These are phyloP conservation scores for Peribatodes rhomboidaria DNA, from an alignment of 2,888 invertebrate species.

Conservation along the genomic window DNA sequence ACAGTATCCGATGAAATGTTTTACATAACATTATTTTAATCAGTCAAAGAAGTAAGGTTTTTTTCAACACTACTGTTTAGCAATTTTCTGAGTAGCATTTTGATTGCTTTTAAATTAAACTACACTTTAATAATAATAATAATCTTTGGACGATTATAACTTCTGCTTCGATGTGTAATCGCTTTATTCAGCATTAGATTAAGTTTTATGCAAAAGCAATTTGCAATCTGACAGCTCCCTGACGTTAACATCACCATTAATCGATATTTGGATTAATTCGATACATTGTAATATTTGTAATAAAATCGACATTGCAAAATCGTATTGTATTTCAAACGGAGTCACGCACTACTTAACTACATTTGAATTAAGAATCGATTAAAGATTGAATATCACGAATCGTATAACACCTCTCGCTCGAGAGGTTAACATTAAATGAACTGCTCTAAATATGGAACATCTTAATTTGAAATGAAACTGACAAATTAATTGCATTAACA, in stretches of 20 bases:
- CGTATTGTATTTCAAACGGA: slow-evolving; percentile 58
- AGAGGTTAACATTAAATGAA: slow-evolving; percentile 45
- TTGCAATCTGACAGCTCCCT: slow-evolving; percentile 31
- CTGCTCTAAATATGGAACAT: slow-evolving; percentile 48
- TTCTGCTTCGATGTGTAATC: background rate
- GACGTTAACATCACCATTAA: slow-evolving; percentile 31
- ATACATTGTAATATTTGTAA: slow-evolving; percentile 52
- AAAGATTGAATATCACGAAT: slow-evolving; percentile 23
- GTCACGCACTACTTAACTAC: slow-evolving; percentile 63
- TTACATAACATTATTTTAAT: too few relatives aligned
- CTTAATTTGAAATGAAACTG: slow-evolving; percentile 50
- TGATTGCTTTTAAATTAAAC: background rate
- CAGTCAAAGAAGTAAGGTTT: too few relatives aligned
- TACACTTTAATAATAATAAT: too few relatives aligned
- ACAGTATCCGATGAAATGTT: too few relatives aligned
- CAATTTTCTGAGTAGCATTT: too few relatives aligned
- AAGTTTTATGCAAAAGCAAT: slow-evolving; percentile 28
- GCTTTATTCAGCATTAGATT: slow-evolving; percentile 1
- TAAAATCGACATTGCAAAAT: slow-evolving; percentile 52
- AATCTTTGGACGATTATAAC: slow-evolving; percentile 1
- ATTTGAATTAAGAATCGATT: slow-evolving; percentile 34
- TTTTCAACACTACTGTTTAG: too few relatives aligned
- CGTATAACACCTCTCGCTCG: slow-evolving; percentile 44
- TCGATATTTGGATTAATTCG: slow-evolving; percentile 48
- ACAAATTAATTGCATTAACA: slow-evolving; percentile 33